Base-by-base conservation (phyloP, 2,888 invertebrate genomes). In the Lordiphosa fenestrarum region DNA sequence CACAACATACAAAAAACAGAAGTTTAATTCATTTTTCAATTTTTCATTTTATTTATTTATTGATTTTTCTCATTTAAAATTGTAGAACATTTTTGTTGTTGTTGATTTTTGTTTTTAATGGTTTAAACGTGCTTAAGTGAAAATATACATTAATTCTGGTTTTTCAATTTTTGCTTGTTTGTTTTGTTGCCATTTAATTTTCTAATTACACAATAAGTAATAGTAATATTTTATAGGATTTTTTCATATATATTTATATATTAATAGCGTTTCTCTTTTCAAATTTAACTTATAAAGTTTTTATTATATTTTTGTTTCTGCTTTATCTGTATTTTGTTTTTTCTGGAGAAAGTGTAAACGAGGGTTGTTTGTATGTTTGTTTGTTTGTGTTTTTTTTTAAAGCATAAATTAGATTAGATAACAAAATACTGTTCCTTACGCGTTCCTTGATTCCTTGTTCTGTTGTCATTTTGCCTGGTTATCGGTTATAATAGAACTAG, bases 181-280 rank as follows among this genome's bases (percentile, higher is more conserved):
- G 51, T 19, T 42, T 10, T 46, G 47, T 80, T 66, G 69, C 38
- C 63, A 76, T 74, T 75, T 84, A 82, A 57, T 76, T 74, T 47
- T 71, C 84, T 77, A 77, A 44, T 83, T 85, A 75, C 72, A 80
- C 61, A 83, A 62, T 77, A 77, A 75, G 84, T 85, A 77, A 77
- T 80, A 80, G 55, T 77, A 76, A 76, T 84, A 85, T 60, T 68
- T 74, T 66, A 71, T 71, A 74, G 58, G 75, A 78, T 74, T 72
- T 78, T 30, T 30, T 30, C 30, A 30, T 30, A 30, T 30, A 30
- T 30, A 30, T 30, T 30, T 44, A 59, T 66, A 73, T 74, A 54
- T 71, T 75, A 68, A 84, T 85, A 84, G 85, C 83, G 60, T 65
- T 77, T 58, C 53, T 55, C 60, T 51, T 59, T 61, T 64, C 39